Conservation (phyloP, 35 echinoderm and acorn worm species). For the Amphiura filiformis region DNA sequence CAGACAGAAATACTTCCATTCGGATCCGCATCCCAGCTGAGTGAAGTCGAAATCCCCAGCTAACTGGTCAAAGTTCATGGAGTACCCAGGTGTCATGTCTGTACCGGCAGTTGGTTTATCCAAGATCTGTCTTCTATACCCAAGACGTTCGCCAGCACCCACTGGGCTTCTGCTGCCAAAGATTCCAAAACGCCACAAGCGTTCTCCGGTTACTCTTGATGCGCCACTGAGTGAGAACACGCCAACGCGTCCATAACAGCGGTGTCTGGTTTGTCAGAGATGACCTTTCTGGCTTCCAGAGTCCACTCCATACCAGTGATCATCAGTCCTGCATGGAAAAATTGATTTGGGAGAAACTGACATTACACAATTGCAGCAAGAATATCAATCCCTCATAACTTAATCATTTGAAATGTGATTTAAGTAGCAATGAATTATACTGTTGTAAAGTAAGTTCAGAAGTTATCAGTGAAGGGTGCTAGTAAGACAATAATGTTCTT, state of each 20-base stretch:
- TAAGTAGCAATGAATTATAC: background rate
- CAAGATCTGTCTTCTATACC: constrained; percentile 61
- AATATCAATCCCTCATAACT: too few relatives aligned
- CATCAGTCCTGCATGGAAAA: constrained; percentile 55
- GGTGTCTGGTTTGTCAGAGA: constrained; percentile 26
- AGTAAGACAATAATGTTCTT: too few relatives aligned
- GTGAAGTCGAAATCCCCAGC: constrained; percentile 57
- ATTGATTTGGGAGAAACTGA: background rate
- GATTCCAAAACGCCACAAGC: constrained; percentile 69
- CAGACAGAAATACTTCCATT: constrained; percentile 60
- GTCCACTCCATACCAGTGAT: constrained; percentile 71
- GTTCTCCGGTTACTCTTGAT: constrained; percentile 44
- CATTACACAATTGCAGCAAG: background rate
- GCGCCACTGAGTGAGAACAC: constrained; percentile 41
- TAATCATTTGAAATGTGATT: background rate
- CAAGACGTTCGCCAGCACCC: constrained; percentile 57
- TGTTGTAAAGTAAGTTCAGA: too few relatives aligned
- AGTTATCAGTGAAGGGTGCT: too few relatives aligned
- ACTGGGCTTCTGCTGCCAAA: constrained; percentile 63
- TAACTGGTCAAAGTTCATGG: constrained; percentile 38
- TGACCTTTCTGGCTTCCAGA: constrained; percentile 42
- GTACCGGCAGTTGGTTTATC: constrained; percentile 41
- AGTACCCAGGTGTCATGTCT: constrained; percentile 35
- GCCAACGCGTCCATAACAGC: constrained; percentile 45
- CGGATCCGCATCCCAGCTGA: constrained; percentile 47